Evolutionary conservation across 2,113 vertebrate species (phyloP).

Genomic region (Atractosteus spatula): DNA sequence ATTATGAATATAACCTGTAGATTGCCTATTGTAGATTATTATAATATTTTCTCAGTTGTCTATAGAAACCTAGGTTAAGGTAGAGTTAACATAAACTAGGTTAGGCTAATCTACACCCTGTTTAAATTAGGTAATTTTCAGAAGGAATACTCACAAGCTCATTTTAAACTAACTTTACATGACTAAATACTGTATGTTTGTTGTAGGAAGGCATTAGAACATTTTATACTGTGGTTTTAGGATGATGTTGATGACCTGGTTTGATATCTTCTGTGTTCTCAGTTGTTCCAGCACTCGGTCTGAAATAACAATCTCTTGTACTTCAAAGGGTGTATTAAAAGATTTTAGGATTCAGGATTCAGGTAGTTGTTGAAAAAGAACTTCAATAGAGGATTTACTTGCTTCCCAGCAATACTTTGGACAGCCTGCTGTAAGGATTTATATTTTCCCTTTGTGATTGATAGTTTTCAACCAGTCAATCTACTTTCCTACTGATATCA

Average conservation of each 20-base stretch:
- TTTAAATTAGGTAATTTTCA: too few relatives aligned
- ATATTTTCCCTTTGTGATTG: slow-evolving; percentile 27
- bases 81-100: too few relatives aligned
- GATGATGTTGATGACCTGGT: not conserved
- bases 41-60: too few relatives aligned
- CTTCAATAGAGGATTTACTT: slow-evolving; percentile 33
- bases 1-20: too few relatives aligned
- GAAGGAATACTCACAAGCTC: too few relatives aligned
- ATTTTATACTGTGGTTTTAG: not conserved
- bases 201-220: not conserved
- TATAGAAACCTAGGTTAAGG: too few relatives aligned
- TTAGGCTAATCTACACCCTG: too few relatives aligned
- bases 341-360: slow-evolving; percentile 28
- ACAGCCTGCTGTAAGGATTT: slow-evolving; percentile 22
- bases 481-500: slow-evolving; percentile 10
- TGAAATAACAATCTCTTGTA: slow-evolving; percentile 26
- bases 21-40: too few relatives aligned
- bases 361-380: slow-evolving; percentile 15
- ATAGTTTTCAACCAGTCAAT: slow-evolving; percentile 25
- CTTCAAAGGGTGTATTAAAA: slow-evolving; percentile 41
- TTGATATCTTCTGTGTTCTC: not conserved
- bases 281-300: slow-evolving; percentile 22
- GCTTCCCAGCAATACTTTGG: slow-evolving; percentile 11
- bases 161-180: too few relatives aligned
- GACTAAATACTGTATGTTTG: too few relatives aligned